phyloP scores from a whole-genome alignment of 1,140 invertebrate genomes.

The Venustaconcha ellipsiformis region DNA sequence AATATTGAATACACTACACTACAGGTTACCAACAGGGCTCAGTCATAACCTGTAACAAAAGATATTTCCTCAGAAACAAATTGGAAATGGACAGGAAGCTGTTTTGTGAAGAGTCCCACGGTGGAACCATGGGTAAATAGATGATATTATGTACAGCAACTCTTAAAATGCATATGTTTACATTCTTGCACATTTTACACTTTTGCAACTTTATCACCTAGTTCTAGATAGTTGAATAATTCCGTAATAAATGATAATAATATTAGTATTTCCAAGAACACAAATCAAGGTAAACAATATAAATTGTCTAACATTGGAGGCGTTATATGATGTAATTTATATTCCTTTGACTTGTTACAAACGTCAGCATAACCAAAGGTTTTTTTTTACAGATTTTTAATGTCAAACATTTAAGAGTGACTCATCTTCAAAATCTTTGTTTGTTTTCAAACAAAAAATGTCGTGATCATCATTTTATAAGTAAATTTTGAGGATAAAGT shows the following conservation, averaged over 20 bases:
- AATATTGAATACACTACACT: neutral
- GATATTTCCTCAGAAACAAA: conserved; percentile 23
- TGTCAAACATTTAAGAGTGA: no score
- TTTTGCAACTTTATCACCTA: neutral
- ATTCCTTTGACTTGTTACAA: no score
- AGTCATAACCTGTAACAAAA: neutral
- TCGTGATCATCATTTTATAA: no score
- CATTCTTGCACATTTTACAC: neutral
- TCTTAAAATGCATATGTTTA: neutral
- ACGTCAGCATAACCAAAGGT: no score
- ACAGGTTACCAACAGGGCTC: no score
- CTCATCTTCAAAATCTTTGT: no score
- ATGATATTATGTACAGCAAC: neutral
- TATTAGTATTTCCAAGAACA: neutral
- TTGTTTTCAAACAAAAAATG: no score
- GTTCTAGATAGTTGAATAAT: neutral
- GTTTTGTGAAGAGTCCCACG: conserved; percentile 61
- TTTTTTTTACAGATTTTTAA: no score
- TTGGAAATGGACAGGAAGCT: conserved; percentile 63
- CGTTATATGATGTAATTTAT: no score
- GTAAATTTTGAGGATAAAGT: no score
- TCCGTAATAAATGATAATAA: neutral
- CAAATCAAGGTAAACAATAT: neutral
- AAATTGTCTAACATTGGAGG: neutral
- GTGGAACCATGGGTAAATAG: conserved; percentile 79